These are phyloP conservation scores for Syngnathus floridae DNA, from an alignment of 2,113 vertebrate species.

Conservation along the genomic window DNA sequence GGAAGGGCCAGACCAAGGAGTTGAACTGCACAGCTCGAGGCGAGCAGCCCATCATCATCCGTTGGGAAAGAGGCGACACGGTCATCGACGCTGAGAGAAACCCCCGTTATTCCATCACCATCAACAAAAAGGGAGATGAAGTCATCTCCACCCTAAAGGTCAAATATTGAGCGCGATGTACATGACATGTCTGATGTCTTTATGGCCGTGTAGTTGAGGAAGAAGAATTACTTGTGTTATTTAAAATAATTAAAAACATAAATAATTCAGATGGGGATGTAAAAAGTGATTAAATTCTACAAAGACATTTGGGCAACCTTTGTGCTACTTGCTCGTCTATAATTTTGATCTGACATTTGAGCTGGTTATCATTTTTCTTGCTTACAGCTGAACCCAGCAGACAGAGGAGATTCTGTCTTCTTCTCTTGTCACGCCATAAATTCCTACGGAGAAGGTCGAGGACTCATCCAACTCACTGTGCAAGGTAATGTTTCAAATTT, in stretches of 20 bases:
- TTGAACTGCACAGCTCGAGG: constrained; percentile 94
- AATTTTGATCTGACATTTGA: neutral
- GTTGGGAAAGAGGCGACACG: constrained; percentile 97
- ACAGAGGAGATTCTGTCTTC: constrained; percentile 95
- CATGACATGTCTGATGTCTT: neutral
- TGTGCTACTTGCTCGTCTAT: neutral
- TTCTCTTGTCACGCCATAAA: constrained; percentile 99
- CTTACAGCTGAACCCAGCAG: constrained; percentile 86
- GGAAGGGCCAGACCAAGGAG: constrained; percentile 95
- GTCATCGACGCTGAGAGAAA: constrained; percentile 94
- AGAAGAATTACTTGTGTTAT: neutral
- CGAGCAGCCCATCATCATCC: constrained; percentile 96
- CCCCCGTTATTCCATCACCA: constrained; percentile 89
- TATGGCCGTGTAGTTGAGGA: neutral
- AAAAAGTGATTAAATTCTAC: neutral
- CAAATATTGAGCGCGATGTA: constrained; percentile 31
- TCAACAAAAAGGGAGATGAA: constrained; percentile 93
- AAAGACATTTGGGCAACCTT: neutral
- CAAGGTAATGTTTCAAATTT: constrained; percentile 72
- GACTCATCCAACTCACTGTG: constrained; percentile 97
- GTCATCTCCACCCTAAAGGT: constrained; percentile 97
- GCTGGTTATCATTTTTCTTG: neutral
- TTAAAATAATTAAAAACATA: neutral
- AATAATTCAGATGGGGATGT: neutral
- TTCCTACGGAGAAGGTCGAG: constrained; percentile 93